These are phyloP conservation scores for Elysia chlorotica DNA, from an alignment of 1,140 invertebrate genomes.

Conservation along the genomic window DNA sequence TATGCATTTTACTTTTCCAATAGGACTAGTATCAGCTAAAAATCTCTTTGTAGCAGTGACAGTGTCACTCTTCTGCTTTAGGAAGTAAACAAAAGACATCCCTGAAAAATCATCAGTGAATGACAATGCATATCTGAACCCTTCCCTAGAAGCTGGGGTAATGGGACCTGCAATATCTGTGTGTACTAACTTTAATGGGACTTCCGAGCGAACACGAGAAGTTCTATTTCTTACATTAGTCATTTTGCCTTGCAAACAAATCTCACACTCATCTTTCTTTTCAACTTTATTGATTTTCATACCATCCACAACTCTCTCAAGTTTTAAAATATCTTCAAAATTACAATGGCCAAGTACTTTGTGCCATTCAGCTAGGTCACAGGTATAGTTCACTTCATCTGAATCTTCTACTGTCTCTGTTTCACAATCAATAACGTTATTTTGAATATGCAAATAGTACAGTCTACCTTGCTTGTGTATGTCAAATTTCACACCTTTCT, in stretches of 20 bases:
- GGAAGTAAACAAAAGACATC: slow-evolving; percentile 18
- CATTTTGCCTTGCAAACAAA: slow-evolving; percentile 1
- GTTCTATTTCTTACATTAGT: neutral
- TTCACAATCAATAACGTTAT: neutral
- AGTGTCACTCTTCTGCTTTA: slow-evolving; percentile 23
- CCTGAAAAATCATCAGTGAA: slow-evolving; percentile 26
- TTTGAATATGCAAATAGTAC: neutral
- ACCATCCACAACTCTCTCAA: neutral
- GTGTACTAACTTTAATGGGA: slow-evolving; percentile 15
- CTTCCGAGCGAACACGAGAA: neutral
- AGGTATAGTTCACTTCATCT: too few species aligned
- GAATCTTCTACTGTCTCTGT: too few species aligned
- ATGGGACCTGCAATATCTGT: slow-evolving; percentile 22
- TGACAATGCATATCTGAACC: slow-evolving; percentile 21
- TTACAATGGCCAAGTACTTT: slow-evolving; percentile 7
- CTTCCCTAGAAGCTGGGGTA: slow-evolving; percentile 15
- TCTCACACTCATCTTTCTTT: neutral
- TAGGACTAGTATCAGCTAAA: slow-evolving; percentile 12
- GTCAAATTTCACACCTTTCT: neutral
- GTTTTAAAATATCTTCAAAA: neutral
- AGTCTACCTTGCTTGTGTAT: neutral
- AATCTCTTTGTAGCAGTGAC: slow-evolving; percentile 9
- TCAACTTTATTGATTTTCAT: neutral
- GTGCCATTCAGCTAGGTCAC: neutral
- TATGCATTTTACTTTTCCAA: neutral